These are phyloP conservation scores for Agrypnia vestita DNA, from an alignment of 1,140 invertebrate species.

Conservation along the genomic window DNA sequence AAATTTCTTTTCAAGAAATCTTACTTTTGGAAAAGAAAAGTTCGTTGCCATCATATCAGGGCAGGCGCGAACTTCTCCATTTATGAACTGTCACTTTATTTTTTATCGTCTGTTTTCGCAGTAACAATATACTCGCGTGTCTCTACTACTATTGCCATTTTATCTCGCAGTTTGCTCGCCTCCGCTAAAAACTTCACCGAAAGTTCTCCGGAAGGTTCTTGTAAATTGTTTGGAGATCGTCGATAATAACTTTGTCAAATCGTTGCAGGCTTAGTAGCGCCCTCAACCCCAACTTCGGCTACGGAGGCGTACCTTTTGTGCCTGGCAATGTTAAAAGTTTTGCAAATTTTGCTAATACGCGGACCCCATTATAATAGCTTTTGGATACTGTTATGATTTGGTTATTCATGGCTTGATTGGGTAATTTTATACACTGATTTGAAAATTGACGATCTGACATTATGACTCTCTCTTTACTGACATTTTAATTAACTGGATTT, in stretches of 20 bases:
- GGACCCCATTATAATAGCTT: constrained; percentile 49
- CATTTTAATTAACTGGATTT: too few relatives aligned
- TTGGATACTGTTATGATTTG: constrained; percentile 53
- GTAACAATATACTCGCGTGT: constrained; percentile 40
- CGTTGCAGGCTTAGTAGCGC: constrained; percentile 53
- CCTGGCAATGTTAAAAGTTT: constrained; percentile 57
- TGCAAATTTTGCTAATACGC: constrained; percentile 48
- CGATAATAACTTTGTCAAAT: constrained; percentile 62
- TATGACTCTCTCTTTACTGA: background rate
- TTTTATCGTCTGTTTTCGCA: constrained; percentile 37
- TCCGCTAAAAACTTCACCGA: constrained; percentile 45
- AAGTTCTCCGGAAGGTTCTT: constrained; percentile 47
- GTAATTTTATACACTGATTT: constrained; percentile 29
- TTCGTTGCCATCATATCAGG: constrained; percentile 15
- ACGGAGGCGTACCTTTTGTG: constrained; percentile 53
- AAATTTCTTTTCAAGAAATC: background rate
- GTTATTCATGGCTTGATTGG: constrained; percentile 50
- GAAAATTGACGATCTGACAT: background rate
- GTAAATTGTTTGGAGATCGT: constrained; percentile 60
- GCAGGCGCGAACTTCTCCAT: constrained; percentile 21
- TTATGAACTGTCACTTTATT: constrained; percentile 43
- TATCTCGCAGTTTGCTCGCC: constrained; percentile 31
- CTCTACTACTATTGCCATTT: constrained; percentile 34
- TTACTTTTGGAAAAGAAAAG: background rate
- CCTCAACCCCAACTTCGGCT: background rate